phyloP scores from a whole-genome alignment of 2,113 vertebrate genomes.

The Jaculus jaculus region DNA sequence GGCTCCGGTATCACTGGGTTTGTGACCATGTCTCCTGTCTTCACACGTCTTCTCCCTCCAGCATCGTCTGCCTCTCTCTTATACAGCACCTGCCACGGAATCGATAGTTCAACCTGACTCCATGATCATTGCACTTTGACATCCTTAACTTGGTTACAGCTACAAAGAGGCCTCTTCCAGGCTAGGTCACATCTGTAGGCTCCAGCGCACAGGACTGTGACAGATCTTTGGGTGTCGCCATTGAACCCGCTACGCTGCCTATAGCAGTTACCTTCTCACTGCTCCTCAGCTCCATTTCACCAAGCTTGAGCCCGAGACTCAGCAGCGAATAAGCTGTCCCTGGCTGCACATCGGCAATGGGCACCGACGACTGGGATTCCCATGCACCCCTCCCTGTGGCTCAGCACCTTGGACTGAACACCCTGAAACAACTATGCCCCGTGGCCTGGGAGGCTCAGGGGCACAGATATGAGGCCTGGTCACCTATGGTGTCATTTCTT shows the following conservation, averaged over 20 bases:
- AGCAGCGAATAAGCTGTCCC: background rate
- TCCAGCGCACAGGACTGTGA: background rate
- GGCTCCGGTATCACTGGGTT: background rate
- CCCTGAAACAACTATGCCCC: accelerated
- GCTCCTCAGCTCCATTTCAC: background rate
- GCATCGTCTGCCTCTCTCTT: background rate
- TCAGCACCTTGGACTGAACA: background rate
- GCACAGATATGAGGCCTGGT: accelerated
- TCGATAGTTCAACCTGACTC: background rate
- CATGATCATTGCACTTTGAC: background rate
- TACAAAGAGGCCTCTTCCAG: background rate
- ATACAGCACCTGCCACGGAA: background rate
- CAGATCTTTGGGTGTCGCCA: background rate
- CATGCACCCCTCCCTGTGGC: accelerated
- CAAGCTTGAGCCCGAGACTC: background rate
- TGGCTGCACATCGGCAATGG: background rate
- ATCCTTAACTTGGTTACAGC: background rate
- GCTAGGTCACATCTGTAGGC: background rate
- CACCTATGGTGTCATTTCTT: too few species aligned
- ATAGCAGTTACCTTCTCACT: too few species aligned
- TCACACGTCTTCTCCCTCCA: background rate
- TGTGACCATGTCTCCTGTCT: accelerated
- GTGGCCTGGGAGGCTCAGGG: accelerated
- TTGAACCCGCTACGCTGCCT: background rate
- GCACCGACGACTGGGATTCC: background rate